Conservation (phyloP, 2,113 vertebrate species). For the Hydropotes inermis region DNA sequence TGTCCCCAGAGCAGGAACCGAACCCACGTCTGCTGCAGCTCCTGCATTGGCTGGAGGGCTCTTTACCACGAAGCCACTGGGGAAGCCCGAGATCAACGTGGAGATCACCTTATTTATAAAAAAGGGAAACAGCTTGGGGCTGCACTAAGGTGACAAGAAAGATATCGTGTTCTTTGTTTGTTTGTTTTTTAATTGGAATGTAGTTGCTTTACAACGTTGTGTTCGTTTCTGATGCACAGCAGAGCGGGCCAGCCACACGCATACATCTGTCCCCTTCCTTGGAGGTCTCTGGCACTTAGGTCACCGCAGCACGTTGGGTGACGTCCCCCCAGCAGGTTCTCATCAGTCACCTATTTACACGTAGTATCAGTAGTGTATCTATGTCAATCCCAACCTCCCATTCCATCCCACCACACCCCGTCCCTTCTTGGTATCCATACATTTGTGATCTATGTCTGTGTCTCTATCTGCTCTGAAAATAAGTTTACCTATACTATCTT, state of each 20-base stretch:
- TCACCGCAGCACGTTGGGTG: not conserved
- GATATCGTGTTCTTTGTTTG: not conserved
- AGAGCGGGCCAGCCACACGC: not conserved
- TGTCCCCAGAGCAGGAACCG: not conserved
- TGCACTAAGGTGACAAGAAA: not conserved
- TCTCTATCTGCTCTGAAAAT: not conserved
- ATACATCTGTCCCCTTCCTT: not conserved
- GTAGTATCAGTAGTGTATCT: not conserved
- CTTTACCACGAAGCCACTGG: not conserved
- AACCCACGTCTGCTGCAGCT: not conserved
- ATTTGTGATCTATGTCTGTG: not conserved
- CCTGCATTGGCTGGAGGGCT: not conserved
- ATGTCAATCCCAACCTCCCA: not conserved
- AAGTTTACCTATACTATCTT: not conserved
- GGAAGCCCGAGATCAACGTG: not conserved
- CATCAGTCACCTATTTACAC: not conserved
- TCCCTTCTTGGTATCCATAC: not conserved
- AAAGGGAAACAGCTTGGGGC: not conserved
- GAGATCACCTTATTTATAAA: not conserved
- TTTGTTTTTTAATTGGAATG: not conserved
- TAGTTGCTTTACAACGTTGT: not conserved
- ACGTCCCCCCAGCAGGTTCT: not conserved
- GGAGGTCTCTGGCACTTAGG: not conserved
- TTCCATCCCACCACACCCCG: not conserved
- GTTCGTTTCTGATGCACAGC: not conserved